phyloP scores from a whole-genome alignment of 2,113 vertebrate species.

The Hymenochirus boettgeri region DNA sequence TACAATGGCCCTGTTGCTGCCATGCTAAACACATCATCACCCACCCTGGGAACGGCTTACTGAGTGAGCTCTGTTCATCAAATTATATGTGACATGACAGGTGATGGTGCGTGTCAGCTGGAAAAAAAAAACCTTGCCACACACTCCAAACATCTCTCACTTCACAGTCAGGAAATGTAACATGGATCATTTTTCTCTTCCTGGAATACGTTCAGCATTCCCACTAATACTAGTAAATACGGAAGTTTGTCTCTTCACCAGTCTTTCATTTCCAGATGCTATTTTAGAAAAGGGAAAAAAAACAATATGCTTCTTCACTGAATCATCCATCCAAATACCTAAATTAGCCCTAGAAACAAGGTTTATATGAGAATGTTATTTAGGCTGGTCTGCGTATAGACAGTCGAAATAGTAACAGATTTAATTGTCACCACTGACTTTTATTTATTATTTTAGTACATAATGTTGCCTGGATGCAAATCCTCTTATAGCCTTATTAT shows the following conservation, averaged over 20 bases:
- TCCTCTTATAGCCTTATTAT: too few species aligned
- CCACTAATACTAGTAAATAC: conserved; percentile 75
- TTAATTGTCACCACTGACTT: too few species aligned
- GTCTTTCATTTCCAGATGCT: conserved; percentile 69
- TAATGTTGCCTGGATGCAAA: too few species aligned
- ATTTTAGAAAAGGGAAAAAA: conserved; percentile 44
- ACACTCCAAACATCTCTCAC: conserved; percentile 83
- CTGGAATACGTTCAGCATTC: conserved; percentile 75
- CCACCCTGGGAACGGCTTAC: conserved; percentile 53
- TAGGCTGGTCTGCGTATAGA: too few species aligned
- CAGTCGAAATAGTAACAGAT: too few species aligned
- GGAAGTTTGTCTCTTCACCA: conserved; percentile 67
- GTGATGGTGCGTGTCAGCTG: conserved; percentile 91
- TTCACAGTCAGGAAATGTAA: conserved; percentile 81
- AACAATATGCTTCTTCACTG: background rate
- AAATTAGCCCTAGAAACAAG: too few species aligned
- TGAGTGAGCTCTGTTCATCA: conserved; percentile 61
- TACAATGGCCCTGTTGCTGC: conserved; percentile 50
- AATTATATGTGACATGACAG: conserved; percentile 79
- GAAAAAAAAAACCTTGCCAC: conserved; percentile 67
- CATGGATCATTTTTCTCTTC: conserved; percentile 71
- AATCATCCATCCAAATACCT: background rate
- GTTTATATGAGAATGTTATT: too few species aligned
- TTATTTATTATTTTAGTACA: too few species aligned
- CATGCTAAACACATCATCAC: conserved; percentile 53